Percentiles rank a stretch among this genome's conserved stretches.
Conservation (phyloP, 2,888 invertebrate species). For the Chrysotoxum bicinctum region DNA sequence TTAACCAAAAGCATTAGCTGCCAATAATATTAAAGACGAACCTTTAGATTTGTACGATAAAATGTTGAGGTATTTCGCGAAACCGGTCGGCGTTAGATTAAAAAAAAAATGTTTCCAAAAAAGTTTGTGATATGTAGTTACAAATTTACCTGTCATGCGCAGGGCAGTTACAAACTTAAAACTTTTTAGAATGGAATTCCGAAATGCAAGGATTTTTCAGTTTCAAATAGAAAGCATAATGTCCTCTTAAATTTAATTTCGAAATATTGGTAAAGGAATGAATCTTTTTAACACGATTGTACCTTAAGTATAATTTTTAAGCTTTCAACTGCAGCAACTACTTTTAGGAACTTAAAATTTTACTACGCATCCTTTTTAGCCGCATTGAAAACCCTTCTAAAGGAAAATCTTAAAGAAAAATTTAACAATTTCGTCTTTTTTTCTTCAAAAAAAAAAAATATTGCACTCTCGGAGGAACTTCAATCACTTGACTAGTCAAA, state of each 20-base stretch:
- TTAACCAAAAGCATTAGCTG: neutral
- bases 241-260: neutral
- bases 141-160: constrained; percentile 34
- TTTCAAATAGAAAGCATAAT: neutral
- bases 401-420: neutral
- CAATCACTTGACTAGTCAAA: constrained; percentile 46
- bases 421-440: neutral
- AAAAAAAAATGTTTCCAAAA: constrained; percentile 10
- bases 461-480: constrained; percentile 42
- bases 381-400: neutral
- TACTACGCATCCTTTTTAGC: neutral
- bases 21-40: neutral
- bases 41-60: constrained; percentile 6
- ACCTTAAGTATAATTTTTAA: neutral
- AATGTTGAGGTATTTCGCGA: constrained; percentile 28
- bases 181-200: constrained; percentile 30
- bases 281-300: neutral
- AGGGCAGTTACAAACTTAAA: constrained; percentile 27
- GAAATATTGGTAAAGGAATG: neutral
- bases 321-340: neutral
- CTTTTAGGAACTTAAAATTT: neutral
- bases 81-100: constrained; percentile 32
- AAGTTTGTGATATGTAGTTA: constrained; percentile 26
- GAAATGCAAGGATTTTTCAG: constrained; percentile 3
- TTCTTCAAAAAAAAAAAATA: constrained; percentile 26